Evolutionary conservation across 2,888 invertebrate species (phyloP), one percentile per base, ranked within the genome.

Genomic region (Gisinianus flammeolus): DNA sequence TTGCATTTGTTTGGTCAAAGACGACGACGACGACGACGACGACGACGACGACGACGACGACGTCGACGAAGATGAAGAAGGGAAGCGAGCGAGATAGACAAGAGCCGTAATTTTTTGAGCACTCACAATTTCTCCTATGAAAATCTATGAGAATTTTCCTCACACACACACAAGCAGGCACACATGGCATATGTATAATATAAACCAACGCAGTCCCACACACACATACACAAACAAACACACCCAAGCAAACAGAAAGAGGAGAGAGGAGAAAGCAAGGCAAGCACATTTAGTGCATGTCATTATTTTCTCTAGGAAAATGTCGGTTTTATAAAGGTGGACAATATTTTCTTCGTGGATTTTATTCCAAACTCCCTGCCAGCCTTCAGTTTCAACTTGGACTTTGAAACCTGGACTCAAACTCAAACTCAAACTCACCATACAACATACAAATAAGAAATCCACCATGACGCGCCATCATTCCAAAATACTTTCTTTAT

Each of bases 251-350:
- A 26, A 62, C 12, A 2, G 24, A 52, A 33, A n/a, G 12, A 66
- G n/a, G 19, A 68, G 33, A 35, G 33, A 44, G 62, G 33, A 26
- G 3, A 35, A 16, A 26, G 35, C 26, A 33, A 30, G 73, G 58
- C 31, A 35, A n/a, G 35, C 33, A 56, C 73, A 73, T 56, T 73
- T 73, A 73, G 58, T 73, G 73, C 73, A 73, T 73, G 73, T 73
- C 73, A 73, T 73, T 73, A 73, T 56, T 73, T 73, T 64, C 33
- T 62, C 62, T 62, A n/a, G 62, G 64, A 62, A 73, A 28, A 58
- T 26, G 73, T 73, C 73, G 33, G 58, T 22, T 19, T 64, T 26
- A 8, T n/a, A 28, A 58, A 73, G 73, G 64, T 73, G 73, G 73
- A 73, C 64, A 73, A 73, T 73, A 73, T 73, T 73, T 73, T 73